Evolutionary conservation across 1,140 invertebrate species (phyloP), one percentile per base, ranked within the genome.

Genomic region (Bombus polaris): DNA sequence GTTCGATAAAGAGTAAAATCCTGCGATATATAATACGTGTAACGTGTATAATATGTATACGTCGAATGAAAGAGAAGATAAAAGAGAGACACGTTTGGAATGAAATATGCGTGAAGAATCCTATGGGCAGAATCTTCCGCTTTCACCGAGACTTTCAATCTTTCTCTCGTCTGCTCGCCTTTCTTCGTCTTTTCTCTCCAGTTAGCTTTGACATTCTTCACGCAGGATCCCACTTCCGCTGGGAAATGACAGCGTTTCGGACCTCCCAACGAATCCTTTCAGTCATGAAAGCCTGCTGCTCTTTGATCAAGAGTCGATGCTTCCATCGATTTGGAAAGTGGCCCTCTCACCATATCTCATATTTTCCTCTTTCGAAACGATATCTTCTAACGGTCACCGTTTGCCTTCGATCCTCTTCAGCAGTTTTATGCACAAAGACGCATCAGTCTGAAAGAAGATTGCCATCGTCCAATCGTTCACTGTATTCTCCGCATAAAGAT

Each of bases 301-400:
- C 83, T 85, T 80, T 85, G 76, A 85, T 78, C 83, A 73, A 32
- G 18, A 65, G 25, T 76, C 18, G 44, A 75, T 75, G 71, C 71
- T 81, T 75, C 39, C 8, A 68, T 81, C 84, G 79, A 75, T 74
- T 25, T 39, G 68, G 22, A 39, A 12, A 35, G 44, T 22, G 57
- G 42, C 44, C 35, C 15, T 13, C 47, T 35, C 39, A 62, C n/a
- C 25, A 25, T 28, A 35, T 15, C 68, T 9, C 35, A 53, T 68
- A 1, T 72, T 35, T 57, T 28, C 6, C 44, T 37, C 79, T 35
- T 47, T 85, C 77, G 1, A 39, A 53, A 28, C 22, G 68, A 85
- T 80, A n/a, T 85, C 80, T 42, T 62, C 53, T 42, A n/a, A 28
- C 35, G 22, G 2, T 22, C 12, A 28, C 22, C 57, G 18, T 80